These are phyloP conservation scores for Allacma fusca DNA, from an alignment of 2,888 invertebrate species.

Conservation along the genomic window DNA sequence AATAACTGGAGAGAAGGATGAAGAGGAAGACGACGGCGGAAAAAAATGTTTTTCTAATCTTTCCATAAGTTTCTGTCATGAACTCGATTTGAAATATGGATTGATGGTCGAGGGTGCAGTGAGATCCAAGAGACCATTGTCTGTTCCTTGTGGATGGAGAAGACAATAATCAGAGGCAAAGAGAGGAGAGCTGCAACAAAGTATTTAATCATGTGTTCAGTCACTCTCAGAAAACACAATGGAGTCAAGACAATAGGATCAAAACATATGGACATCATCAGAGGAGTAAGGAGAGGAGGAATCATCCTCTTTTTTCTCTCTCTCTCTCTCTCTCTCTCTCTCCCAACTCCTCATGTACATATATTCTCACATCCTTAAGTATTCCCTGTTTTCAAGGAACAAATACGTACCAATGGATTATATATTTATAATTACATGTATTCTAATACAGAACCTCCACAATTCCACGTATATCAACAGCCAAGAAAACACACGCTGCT, in stretches of 20 bases:
- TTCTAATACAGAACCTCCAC: no score
- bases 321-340: conserved; percentile 15
- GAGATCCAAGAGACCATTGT: conserved; percentile 28
- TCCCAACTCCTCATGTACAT: not conserved
- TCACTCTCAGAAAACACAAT: conserved; percentile 38
- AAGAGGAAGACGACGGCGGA: not conserved
- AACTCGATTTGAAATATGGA: conserved; percentile 38
- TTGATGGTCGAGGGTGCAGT: conserved; percentile 23
- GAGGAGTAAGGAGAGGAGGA: conserved; percentile 3
- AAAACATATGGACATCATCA: conserved; percentile 43
- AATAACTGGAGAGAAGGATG: conserved; percentile 17
- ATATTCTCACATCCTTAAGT: no score
- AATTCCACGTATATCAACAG: not conserved
- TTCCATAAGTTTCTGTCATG: conserved; percentile 35
- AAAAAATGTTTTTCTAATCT: conserved; percentile 30
- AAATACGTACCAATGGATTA: no score
- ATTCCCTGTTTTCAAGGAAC: no score
- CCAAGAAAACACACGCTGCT: conserved; percentile 4
- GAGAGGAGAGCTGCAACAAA: conserved; percentile 38
- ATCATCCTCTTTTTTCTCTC: conserved; percentile 18
- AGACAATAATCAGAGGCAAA: conserved; percentile 16
- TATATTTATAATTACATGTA: no score
- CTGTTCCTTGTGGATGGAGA: not conserved
- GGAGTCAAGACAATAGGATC: conserved; percentile 42
- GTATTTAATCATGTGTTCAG: conserved; percentile 45